Evolutionary conservation across 2,888 invertebrate genomes (phyloP), one percentile per base, ranked within the genome.

Genomic region (Dolomedes plantarius): DNA sequence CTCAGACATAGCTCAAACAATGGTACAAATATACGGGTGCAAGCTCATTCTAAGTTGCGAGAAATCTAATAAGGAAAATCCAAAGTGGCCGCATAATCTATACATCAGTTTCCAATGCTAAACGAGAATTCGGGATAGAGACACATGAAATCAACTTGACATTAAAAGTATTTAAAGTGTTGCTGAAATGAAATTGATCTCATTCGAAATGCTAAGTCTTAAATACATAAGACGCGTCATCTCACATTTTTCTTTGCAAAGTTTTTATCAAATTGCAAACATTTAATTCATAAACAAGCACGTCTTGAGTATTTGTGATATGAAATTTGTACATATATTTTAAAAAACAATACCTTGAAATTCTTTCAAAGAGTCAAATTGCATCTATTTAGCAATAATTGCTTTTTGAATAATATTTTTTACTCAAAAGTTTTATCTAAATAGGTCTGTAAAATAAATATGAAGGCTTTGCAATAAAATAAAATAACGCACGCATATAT

Each of bases 351-450:
- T 5, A 56, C 23, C 56, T 16, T 23, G 23, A 56, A 56, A 56
- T 56, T 56, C 16, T 11, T 23, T 56, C 19, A 23, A 56, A 56
- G 56, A 56, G 23, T 56, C 56, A 56, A 56, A 56, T 23, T 56
- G 56, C 11, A 23, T 56, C 56, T 23, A 23, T 56, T 56, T 56
- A 56, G 56, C 56, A 56, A 56, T 56, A 56, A 56, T 6, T 56
- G 23, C 56, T 56, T 56, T 56, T 19, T 56, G 56, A 56, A 56
- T 56, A 56, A 56, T 23, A 23, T 56, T 56, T 56, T 23, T 19
- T 56, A 23, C 56, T 56, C n/a, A 46, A 46, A 46, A 46, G 11
- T 46, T 46, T 46, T 46, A 11, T 9, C 46, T 46, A 46, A 46
- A 46, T 16, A 46, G 16, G 2, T 56, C 23, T 23, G 5, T 36